Conservation (phyloP, 2,113 vertebrate genomes). For the Antechinus flavipes region DNA sequence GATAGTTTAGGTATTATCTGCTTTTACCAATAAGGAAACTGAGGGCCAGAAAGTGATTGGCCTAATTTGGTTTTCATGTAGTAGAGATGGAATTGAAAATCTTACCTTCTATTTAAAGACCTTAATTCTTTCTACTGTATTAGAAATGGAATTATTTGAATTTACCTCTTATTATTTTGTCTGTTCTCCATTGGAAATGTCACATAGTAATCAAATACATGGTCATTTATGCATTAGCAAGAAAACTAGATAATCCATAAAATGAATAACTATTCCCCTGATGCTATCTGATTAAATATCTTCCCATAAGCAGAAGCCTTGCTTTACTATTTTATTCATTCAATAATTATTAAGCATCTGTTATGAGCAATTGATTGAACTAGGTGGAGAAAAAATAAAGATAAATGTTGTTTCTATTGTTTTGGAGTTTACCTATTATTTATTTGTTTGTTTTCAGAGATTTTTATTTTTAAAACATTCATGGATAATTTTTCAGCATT, state of each 20-base stretch:
- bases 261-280: not conserved
- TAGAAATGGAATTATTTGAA: conserved; percentile 33
- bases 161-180: conserved; percentile 12
- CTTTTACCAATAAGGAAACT: not conserved
- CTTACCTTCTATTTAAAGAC: not conserved
- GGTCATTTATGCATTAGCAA: not conserved
- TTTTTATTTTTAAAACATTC: no score
- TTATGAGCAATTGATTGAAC: not conserved
- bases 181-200: not conserved
- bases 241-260: not conserved
- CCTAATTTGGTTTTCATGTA: not conserved
- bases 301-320: not conserved
- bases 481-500: no score
- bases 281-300: not conserved
- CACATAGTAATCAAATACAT: not conserved
- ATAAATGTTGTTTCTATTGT: not conserved
- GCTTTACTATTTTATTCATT: not conserved
- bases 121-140: not conserved
- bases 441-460: no score
- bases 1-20: not conserved
- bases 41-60: not conserved
- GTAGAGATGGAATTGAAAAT: not conserved
- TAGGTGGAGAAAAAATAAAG: not conserved
- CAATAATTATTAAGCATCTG: not conserved
- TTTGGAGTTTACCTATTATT: no score